Evolutionary conservation across 37 sponge, comb jelly and placozoan species (phyloP).

Genomic region (Trichoplax adhaerens): DNA sequence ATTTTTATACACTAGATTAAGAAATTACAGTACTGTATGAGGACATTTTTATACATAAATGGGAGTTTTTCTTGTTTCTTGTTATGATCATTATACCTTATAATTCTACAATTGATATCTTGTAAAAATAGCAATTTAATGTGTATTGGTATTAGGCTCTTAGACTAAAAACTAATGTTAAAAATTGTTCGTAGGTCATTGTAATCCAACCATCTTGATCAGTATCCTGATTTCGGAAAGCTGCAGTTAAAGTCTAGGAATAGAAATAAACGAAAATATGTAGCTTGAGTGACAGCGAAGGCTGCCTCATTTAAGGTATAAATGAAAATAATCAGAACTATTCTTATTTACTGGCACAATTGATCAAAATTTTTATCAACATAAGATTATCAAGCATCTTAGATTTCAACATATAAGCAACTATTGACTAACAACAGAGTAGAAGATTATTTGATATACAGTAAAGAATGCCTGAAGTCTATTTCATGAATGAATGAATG

Average conservation of each 20-base stretch:
- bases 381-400: not conserved
- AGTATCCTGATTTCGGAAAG: constrained; percentile 81
- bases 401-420: not conserved
- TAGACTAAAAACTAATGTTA: constrained; percentile 76
- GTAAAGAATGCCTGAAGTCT: not conserved
- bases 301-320: not conserved
- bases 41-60: no score
- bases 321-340: constrained; percentile 1
- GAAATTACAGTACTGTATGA: no score
- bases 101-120: no score
- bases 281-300: not conserved
- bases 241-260: constrained; percentile 71
- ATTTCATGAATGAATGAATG: not conserved
- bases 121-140: no score
- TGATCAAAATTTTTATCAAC: not conserved
- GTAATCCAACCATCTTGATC: constrained; percentile 89
- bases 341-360: not conserved
- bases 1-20: no score
- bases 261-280: constrained; percentile 3
- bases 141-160: constrained; percentile 15
- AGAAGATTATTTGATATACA: constrained; percentile 1
- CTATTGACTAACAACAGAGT: not conserved
- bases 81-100: no score
- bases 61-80: no score
- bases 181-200: constrained; percentile 92